Evolutionary conservation across 2,888 invertebrate species (phyloP).

Genomic region (Abrostola tripartita): DNA sequence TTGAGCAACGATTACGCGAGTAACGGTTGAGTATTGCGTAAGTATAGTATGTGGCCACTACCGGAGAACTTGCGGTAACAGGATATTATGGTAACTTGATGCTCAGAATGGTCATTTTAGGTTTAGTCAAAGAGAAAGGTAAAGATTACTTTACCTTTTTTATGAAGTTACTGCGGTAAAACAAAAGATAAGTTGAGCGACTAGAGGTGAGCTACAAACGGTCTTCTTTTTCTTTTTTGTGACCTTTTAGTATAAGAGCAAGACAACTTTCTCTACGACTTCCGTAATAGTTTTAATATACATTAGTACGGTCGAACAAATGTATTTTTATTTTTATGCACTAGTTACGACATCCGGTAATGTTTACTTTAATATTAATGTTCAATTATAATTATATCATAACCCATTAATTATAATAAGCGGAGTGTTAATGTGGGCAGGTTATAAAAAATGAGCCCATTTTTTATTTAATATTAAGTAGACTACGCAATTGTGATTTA

Average conservation of each 20-base stretch:
- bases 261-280: neutral
- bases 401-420: slow-evolving; percentile 1
- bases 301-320: neutral
- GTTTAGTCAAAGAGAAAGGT: neutral
- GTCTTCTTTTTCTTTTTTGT: too few species aligned
- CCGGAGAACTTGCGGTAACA: slow-evolving; percentile 40
- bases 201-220: too few species aligned
- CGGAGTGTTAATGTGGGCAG: neutral
- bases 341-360: neutral
- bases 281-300: neutral
- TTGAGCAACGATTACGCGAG: slow-evolving; percentile 37
- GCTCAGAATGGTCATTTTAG: slow-evolving; percentile 12
- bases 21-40: slow-evolving; percentile 25
- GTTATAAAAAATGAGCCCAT: neutral
- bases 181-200: too few species aligned
- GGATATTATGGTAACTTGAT: slow-evolving; percentile 27
- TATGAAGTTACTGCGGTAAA: too few species aligned
- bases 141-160: neutral
- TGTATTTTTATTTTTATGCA: neutral
- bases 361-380: neutral
- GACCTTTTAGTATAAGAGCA: too few species aligned
- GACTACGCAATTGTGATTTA: too few species aligned
- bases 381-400: neutral
- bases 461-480: too few species aligned
- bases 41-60: slow-evolving; percentile 27